phyloP scores from a whole-genome alignment of 2,888 invertebrate genomes.

The Odontocolon sp. region DNA sequence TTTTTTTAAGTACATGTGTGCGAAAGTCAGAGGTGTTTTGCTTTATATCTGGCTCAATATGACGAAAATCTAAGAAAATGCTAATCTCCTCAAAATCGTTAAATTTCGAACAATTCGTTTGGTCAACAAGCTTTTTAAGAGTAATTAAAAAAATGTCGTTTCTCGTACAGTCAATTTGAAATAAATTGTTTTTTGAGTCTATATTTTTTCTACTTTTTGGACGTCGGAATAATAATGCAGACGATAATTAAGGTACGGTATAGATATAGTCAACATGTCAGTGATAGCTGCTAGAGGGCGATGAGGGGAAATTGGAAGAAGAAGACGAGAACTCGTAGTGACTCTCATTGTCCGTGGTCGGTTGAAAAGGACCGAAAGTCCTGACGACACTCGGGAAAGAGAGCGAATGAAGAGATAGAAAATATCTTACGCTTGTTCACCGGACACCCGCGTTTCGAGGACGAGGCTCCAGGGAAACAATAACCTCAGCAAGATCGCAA shows the following conservation, averaged over 20 bases:
- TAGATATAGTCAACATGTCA: constrained; percentile 45
- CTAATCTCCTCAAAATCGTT: too few species aligned
- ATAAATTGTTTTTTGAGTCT: background rate
- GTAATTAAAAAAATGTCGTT: too few species aligned
- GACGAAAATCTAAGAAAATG: too few species aligned
- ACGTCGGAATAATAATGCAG: constrained; percentile 78
- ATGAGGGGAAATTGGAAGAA: constrained; percentile 27
- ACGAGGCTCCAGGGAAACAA: constrained; percentile 74
- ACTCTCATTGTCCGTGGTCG: constrained; percentile 75
- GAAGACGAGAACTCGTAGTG: constrained; percentile 67
- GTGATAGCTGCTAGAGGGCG: background rate
- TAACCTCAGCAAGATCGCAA: constrained; percentile 74
- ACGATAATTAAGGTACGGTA: constrained; percentile 77
- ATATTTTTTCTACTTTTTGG: constrained; percentile 60
- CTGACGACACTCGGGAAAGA: constrained; percentile 30
- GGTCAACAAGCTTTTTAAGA: too few species aligned
- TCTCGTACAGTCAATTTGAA: too few species aligned
- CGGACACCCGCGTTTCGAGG: constrained; percentile 60
- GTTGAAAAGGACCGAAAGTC: constrained; percentile 69
- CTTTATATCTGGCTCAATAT: too few species aligned
- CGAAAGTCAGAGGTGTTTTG: too few species aligned
- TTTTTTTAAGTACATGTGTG: too few species aligned
- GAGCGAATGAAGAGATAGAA: constrained; percentile 17
- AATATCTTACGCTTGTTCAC: constrained; percentile 25
- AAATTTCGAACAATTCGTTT: too few species aligned